Percentiles rank a stretch among this genome's conserved stretches.
These are phyloP conservation scores for Pangasianodon gigas DNA, from an alignment of 2,113 vertebrate species.

Conservation along the genomic window DNA sequence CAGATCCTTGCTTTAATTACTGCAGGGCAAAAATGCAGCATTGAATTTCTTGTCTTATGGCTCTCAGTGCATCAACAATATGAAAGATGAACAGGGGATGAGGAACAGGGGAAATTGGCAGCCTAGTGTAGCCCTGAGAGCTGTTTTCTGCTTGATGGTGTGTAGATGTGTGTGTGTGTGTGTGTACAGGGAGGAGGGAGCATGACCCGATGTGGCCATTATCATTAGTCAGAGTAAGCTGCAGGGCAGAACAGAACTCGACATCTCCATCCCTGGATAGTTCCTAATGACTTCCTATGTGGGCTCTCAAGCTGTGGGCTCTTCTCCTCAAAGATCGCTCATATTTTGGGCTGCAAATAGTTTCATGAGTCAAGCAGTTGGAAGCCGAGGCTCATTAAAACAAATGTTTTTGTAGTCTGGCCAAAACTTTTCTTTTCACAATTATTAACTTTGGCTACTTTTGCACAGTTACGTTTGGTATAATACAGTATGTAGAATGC, in stretches of 20 bases:
- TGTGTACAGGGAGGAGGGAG: constrained; percentile 1
- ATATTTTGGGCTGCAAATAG: constrained; percentile 32
- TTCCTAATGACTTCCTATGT: constrained; percentile 49
- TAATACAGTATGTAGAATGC: background rate
- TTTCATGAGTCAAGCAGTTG: constrained; percentile 38
- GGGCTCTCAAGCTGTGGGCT: constrained; percentile 20
- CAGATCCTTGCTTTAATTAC: constrained; percentile 18
- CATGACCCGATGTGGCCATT: constrained; percentile 24
- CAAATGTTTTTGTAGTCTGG: constrained; percentile 19
- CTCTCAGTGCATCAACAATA: background rate
- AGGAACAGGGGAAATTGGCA: background rate
- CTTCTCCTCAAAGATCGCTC: constrained; percentile 18
- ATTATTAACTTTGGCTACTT: background rate
- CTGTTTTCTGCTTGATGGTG: constrained; percentile 15
- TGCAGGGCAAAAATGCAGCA: background rate
- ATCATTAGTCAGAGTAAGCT: constrained; percentile 44
- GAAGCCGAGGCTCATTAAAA: constrained; percentile 19
- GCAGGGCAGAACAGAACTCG: constrained; percentile 22
- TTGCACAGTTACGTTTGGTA: background rate
- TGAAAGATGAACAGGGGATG: background rate
- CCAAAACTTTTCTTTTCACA: background rate
- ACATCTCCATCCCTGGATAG: constrained; percentile 42
- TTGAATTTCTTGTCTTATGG: constrained; percentile 5
- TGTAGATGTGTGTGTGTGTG: constrained; percentile 1
- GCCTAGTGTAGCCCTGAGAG: background rate